Conservation (phyloP, 2,113 vertebrate genomes). For the Megaleporinus macrocephalus region DNA sequence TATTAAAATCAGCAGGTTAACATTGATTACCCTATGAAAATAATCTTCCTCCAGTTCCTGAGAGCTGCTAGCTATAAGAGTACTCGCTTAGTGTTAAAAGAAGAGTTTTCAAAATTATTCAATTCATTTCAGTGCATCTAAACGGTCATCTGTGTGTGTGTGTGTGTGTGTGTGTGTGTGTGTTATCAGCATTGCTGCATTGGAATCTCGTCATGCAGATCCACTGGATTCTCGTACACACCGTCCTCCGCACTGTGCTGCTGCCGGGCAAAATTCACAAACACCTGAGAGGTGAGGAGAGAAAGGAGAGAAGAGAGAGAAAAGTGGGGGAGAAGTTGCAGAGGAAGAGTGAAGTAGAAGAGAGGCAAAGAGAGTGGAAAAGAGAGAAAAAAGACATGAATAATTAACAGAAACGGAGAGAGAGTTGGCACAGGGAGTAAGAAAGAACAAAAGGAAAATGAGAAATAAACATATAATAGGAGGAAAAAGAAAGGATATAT, state of each 20-base stretch:
- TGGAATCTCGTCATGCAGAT: slow-evolving; percentile 50
- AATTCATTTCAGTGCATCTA: neutral
- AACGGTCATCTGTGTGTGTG: neutral
- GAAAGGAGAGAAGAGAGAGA: neutral
- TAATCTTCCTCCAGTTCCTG: neutral
- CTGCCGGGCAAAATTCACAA: slow-evolving; percentile 59
- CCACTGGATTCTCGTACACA: slow-evolving; percentile 36
- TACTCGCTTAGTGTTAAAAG: neutral
- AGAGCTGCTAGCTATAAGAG: neutral
- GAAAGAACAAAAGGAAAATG: neutral
- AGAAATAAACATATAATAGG: neutral
- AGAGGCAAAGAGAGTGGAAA: neutral
- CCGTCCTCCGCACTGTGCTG: slow-evolving; percentile 54
- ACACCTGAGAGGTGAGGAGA: slow-evolving; percentile 51
- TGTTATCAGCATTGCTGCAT: slow-evolving; percentile 31
- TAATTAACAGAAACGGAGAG: neutral
- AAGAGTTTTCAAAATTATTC: neutral
- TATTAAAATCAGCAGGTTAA: slow-evolving; percentile 3
- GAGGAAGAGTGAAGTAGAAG: neutral
- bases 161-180: neutral
- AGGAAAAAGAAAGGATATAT: neutral
- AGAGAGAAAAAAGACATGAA: neutral
- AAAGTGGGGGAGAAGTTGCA: neutral
- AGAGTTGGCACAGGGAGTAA: neutral
- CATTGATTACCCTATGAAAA: neutral